A percentile compares a stretch with the other conserved stretches of the same genome.
Conservation (phyloP, 2,888 invertebrate genomes). For the Conomelus anceps region DNA sequence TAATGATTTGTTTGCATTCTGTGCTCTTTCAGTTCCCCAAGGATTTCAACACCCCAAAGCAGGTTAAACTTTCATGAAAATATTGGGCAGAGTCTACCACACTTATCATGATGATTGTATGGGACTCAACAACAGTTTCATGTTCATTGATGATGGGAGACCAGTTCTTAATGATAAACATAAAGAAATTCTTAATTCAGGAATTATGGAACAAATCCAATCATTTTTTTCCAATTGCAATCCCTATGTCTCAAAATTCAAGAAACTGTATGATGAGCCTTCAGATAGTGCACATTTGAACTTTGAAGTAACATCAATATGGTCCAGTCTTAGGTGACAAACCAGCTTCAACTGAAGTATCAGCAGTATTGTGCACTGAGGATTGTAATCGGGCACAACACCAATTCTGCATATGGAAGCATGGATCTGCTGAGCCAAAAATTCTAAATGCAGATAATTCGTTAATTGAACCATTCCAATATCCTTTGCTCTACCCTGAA, state of each 20-base stretch:
- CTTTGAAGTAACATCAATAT: slow-evolving; percentile 16
- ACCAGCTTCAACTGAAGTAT: slow-evolving; percentile 18
- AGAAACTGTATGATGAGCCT: slow-evolving; percentile 12
- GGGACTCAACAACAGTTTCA: too few species aligned
- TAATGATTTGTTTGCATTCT: slow-evolving; percentile 20
- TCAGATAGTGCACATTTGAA: slow-evolving; percentile 17
- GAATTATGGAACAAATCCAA: neutral
- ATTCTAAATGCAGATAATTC: too few species aligned
- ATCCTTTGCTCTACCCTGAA: slow-evolving; percentile 22
- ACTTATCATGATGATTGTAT: too few species aligned
- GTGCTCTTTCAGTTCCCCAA: too few species aligned
- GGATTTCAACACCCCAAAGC: too few species aligned
- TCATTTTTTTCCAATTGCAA: too few species aligned
- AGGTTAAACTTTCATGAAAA: too few species aligned
- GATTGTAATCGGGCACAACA: neutral
- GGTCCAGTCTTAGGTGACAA: slow-evolving; percentile 22
- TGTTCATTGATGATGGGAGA: too few species aligned
- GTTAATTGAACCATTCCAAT: slow-evolving; percentile 21
- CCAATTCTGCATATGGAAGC: slow-evolving; percentile 12
- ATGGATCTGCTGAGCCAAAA: neutral
- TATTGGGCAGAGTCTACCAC: too few species aligned
- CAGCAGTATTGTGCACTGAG: slow-evolving; percentile 19
- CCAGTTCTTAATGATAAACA: neutral
- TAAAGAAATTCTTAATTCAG: neutral
- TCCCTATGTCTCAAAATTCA: slow-evolving; percentile 14